Evolutionary conservation across 2,113 vertebrate species (phyloP), one percentile per base, ranked within the genome.

Genomic region (Oreochromis aureus): DNA sequence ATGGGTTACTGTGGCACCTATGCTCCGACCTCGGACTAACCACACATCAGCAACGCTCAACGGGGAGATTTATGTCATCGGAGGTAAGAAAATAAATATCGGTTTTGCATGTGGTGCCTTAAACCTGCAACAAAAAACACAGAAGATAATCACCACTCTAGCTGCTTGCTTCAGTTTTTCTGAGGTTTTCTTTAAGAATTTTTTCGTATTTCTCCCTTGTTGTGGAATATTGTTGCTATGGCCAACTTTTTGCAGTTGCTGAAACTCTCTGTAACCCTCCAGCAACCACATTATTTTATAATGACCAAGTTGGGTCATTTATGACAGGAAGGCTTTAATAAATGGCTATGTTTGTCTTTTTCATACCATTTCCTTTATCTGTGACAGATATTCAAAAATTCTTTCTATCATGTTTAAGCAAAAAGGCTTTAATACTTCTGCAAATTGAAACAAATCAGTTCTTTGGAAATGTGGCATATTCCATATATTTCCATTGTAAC

Each of bases 1-100:
- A 58, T 99, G 99, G 99, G 96, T 95, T 53, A 97, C 96, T 0
- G 97, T 98, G 19, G 95, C 98, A 0, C 97, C 98, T 59, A 99
- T 99, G 99, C 95, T 97, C 78, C 96, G 96, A 86, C 97, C 99
- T 87, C 97, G 98, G 10, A 99, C 99, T 6, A 99, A 99, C 95
- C 99, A 99, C 71, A 96, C 97, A 53, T 98, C 98, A 0, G 95
- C 97, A 0, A 92, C 97, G 0, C 97, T 99, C 83, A 98, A 99
- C 0, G 99, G 99, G 2, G 99, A 99, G 94, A 97, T 99, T 94
- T 99, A 99, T 3, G 98, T 97, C 41, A 96, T 99, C 0, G 98
- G 99, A n/a, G 99, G 99, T 99, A 89, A 95, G 89, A 90, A 90
- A 91, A 91, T 88, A 90, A 87, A 94, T 76, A 59, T 32, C 34